Conservation (phyloP, 2,113 vertebrate genomes). For the Brachypteracias leptosomus region DNA sequence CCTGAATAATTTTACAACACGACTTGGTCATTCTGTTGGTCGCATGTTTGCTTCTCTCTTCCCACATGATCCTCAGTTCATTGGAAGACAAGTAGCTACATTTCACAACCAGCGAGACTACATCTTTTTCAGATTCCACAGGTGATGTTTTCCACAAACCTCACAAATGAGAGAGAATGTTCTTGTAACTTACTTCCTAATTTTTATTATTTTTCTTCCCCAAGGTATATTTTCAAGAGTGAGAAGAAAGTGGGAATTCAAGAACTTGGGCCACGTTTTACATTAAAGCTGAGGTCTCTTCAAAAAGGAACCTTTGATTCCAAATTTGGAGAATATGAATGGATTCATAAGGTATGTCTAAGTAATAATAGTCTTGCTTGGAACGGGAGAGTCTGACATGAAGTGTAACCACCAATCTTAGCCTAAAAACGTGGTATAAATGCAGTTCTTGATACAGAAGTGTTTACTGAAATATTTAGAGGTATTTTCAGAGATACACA, state of each 20-base stretch:
- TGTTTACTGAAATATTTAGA: neutral
- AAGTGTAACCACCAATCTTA: neutral
- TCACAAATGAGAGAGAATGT: neutral
- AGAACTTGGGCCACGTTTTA: slow-evolving; percentile 96
- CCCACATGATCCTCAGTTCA: slow-evolving; percentile 92
- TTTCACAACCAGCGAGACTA: slow-evolving; percentile 99
- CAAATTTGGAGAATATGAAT: slow-evolving; percentile 97
- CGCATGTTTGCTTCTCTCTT: slow-evolving; percentile 94
- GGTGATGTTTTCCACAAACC: slow-evolving; percentile 70
- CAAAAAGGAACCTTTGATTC: slow-evolving; percentile 99
- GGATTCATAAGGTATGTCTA: slow-evolving; percentile 92
- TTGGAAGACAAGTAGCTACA: slow-evolving; percentile 94
- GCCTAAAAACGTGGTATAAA: neutral
- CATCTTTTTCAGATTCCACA: slow-evolving; percentile 97
- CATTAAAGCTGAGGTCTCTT: slow-evolving; percentile 93
- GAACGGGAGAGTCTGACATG: neutral
- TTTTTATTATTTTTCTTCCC: neutral
- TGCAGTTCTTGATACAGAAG: neutral
- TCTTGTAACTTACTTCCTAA: neutral
- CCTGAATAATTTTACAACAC: slow-evolving; percentile 93
- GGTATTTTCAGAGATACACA: neutral
- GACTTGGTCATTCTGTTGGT: slow-evolving; percentile 90
- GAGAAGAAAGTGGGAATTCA: slow-evolving; percentile 98
- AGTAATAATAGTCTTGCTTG: neutral
- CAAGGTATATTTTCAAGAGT: slow-evolving; percentile 93